A percentile compares a stretch with the other conserved stretches of the same genome.
These are phyloP conservation scores for Nycticryphes semicollaris DNA, from an alignment of 2,113 vertebrate genomes.

Conservation along the genomic window DNA sequence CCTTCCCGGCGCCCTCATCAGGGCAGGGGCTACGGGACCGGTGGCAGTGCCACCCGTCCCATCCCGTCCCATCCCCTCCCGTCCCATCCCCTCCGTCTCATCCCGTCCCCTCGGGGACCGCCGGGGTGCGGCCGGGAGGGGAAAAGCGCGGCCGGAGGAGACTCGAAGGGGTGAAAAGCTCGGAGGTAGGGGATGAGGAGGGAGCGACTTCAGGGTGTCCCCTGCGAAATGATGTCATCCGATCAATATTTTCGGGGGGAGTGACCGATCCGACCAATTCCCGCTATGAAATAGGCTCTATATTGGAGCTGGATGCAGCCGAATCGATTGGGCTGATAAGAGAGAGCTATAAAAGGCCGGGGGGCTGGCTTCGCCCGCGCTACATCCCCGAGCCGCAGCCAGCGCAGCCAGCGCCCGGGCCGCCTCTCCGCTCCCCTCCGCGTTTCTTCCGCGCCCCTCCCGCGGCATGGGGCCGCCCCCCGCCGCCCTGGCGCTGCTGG, in stretches of 20 bases:
- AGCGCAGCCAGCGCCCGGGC: not conserved
- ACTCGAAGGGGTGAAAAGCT: not conserved
- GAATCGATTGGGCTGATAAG: constrained; percentile 82
- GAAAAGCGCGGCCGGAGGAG: not conserved
- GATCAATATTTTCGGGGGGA: constrained; percentile 53
- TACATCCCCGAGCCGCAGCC: not conserved
- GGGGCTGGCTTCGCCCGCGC: constrained; percentile 21
- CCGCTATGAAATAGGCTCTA: constrained; percentile 51
- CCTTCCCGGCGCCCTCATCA: not conserved
- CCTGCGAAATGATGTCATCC: constrained; percentile 50
- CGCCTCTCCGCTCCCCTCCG: not conserved
- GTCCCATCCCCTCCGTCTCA: too few relatives aligned
- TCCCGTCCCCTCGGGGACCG: not conserved
- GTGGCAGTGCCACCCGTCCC: not conserved
- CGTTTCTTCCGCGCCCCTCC: not conserved
- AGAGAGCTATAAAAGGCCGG: constrained; percentile 80
- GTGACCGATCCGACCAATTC: constrained; percentile 15
- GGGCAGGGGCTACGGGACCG: not conserved
- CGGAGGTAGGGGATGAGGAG: constrained; percentile 12
- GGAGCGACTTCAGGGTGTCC: constrained; percentile 26
- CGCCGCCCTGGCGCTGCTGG: constrained; percentile 52
- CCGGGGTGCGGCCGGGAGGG: not conserved
- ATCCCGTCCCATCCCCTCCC: not conserved
- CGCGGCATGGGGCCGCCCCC: not conserved
- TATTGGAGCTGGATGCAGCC: constrained; percentile 65